Percentiles rank a stretch among this genome's conserved stretches.
These are phyloP conservation scores for Trachelus iudaicus DNA, from an alignment of 2,888 invertebrate genomes.

Conservation along the genomic window DNA sequence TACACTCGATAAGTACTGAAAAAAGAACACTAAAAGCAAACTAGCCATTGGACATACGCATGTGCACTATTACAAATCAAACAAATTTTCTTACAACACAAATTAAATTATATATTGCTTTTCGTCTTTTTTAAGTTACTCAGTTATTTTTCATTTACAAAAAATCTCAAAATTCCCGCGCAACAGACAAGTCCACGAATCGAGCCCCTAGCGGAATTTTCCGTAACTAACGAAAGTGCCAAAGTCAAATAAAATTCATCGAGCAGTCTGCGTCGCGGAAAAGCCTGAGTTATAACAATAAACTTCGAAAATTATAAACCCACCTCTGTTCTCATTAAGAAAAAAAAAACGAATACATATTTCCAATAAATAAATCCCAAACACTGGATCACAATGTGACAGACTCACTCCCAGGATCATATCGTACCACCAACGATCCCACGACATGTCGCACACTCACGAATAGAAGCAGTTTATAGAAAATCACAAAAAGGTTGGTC, in stretches of 20 bases:
- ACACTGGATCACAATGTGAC: too few species aligned
- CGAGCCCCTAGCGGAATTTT: not conserved
- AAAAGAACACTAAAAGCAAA: conserved; percentile 41
- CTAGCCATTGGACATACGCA: conserved; percentile 36
- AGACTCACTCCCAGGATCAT: conserved; percentile 1
- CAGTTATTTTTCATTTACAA: not conserved
- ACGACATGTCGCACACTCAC: conserved; percentile 13
- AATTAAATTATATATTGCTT: not conserved
- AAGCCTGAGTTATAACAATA: not conserved
- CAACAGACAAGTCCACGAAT: not conserved
- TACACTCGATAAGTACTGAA: conserved; percentile 41
- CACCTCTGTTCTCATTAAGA: not conserved
- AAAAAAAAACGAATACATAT: not conserved
- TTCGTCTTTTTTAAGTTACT: not conserved
- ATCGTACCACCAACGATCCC: conserved; percentile 8
- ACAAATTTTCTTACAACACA: not conserved
- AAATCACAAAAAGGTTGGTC: not conserved
- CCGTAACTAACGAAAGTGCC: not conserved
- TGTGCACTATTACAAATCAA: not conserved
- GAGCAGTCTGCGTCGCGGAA: not conserved
- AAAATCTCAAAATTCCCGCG: not conserved
- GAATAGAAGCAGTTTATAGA: conserved; percentile 12
- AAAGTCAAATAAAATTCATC: not conserved
- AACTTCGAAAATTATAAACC: not conserved
- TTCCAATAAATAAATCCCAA: not conserved